Conservation (phyloP, 1,140 invertebrate species). For the Neodiprion fabricii region DNA sequence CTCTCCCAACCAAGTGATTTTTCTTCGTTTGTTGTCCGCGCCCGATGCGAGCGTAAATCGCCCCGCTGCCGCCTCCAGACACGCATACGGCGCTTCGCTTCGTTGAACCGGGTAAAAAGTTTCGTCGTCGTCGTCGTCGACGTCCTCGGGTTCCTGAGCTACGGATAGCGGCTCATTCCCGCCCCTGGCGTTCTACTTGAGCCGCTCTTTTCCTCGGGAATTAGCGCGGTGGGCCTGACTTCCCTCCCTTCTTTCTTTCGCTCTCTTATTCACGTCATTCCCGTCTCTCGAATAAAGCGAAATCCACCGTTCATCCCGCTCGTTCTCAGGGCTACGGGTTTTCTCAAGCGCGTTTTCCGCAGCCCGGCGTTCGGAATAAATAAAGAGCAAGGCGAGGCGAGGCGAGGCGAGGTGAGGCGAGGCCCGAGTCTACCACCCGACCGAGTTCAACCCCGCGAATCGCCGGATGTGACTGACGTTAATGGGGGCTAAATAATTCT, state of each 20-base stretch:
- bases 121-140: too few species aligned
- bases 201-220: too few species aligned
- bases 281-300: too few species aligned
- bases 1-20: not conserved
- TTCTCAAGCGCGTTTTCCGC: not conserved
- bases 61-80: not conserved
- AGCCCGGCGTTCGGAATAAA: not conserved
- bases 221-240: too few species aligned
- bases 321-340: not conserved
- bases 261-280: too few species aligned
- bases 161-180: too few species aligned
- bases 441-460: not conserved
- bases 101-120: too few species aligned
- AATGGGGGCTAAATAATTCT: constrained; percentile 3
- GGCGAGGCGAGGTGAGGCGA: not conserved
- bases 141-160: too few species aligned
- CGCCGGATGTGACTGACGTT: not conserved
- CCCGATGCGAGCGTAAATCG: not conserved
- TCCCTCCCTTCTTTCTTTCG: too few species aligned
- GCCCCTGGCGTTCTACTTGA: too few species aligned
- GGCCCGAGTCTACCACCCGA: not conserved
- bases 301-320: too few species aligned
- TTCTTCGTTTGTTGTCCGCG: not conserved
- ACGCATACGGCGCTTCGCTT: not conserved
- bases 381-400: not conserved